phyloP scores from a whole-genome alignment of 30 jellyfish, hydroid and myxozoan genomes.

The Aurelia aurita complex sp. Pacific region DNA sequence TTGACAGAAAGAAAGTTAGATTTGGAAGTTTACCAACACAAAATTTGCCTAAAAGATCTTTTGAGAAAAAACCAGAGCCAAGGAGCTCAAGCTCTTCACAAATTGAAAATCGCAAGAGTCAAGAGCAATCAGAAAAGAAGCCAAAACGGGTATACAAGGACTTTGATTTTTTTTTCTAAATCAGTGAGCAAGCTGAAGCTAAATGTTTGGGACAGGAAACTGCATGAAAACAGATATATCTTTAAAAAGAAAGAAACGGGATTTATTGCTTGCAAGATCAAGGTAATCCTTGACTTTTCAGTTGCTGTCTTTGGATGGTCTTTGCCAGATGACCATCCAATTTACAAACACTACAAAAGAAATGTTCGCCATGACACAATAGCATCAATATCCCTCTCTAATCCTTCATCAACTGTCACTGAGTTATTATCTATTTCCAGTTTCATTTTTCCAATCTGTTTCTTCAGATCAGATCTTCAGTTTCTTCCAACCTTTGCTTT shows the following conservation, averaged over 20 bases:
- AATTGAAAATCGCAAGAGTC: constrained; percentile 40
- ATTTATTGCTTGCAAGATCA: constrained; percentile 49
- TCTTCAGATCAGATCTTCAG: too few relatives aligned
- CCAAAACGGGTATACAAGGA: constrained; percentile 54
- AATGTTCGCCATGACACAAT: neutral
- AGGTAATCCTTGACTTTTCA: constrained; percentile 55
- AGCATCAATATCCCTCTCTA: neutral
- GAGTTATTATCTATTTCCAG: too few relatives aligned
- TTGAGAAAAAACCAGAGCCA: too few relatives aligned
- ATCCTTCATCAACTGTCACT: too few relatives aligned
- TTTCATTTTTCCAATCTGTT: too few relatives aligned
- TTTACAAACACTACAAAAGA: neutral
- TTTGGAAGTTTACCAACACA: too few relatives aligned
- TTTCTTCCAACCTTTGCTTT: too few relatives aligned
- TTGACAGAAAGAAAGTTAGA: too few relatives aligned
- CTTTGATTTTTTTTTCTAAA: neutral
- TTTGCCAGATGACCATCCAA: constrained; percentile 48
- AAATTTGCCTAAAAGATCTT: too few relatives aligned
- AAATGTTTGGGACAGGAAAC: too few relatives aligned
- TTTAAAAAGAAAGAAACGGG: constrained; percentile 45
- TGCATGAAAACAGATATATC: too few relatives aligned
- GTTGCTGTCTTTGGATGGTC: constrained; percentile 50
- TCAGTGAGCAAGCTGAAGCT: too few relatives aligned
- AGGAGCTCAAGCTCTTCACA: neutral
- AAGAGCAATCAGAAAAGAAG: constrained; percentile 35